Percentiles rank a stretch among this genome's conserved stretches.
Conservation (phyloP, 2,113 vertebrate species). For the Microcebus murinus region DNA sequence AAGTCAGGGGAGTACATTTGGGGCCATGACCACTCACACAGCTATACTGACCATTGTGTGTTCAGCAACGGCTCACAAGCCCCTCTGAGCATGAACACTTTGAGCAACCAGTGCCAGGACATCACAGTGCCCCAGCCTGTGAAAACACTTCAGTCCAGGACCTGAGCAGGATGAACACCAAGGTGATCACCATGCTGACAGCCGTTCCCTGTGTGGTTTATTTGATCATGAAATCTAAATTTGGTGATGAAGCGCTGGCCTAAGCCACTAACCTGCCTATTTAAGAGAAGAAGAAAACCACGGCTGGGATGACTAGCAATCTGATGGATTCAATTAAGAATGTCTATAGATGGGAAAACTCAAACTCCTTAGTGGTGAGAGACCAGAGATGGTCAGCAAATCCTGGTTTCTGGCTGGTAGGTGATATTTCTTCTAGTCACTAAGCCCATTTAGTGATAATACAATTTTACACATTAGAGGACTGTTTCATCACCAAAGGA, state of each 20-base stretch:
- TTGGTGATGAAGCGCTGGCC: not conserved
- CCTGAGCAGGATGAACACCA: not conserved
- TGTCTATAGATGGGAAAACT: not conserved
- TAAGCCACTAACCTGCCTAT: not conserved
- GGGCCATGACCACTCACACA: not conserved
- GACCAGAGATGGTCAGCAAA: not conserved
- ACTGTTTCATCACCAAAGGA: not conserved
- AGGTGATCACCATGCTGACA: not conserved
- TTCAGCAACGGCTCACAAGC: conserved; percentile 63
- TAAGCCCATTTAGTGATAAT: not conserved
- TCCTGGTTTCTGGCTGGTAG: not conserved
- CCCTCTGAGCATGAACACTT: not conserved
- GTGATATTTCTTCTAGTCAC: not conserved
- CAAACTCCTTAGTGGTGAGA: not conserved
- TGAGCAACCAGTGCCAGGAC: not conserved
- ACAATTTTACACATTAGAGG: not conserved
- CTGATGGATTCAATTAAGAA: not conserved
- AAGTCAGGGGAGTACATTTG: not conserved
- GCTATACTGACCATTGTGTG: conserved; percentile 54
- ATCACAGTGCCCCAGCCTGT: not conserved
- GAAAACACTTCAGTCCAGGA: not conserved
- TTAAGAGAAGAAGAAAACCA: not conserved
- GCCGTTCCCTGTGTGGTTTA: not conserved
- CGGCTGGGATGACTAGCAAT: not conserved
- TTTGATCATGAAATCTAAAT: not conserved